Percentiles rank a stretch among this genome's conserved stretches.
Evolutionary conservation across 2,113 vertebrate genomes (phyloP).

Genomic region (Mola mola): DNA sequence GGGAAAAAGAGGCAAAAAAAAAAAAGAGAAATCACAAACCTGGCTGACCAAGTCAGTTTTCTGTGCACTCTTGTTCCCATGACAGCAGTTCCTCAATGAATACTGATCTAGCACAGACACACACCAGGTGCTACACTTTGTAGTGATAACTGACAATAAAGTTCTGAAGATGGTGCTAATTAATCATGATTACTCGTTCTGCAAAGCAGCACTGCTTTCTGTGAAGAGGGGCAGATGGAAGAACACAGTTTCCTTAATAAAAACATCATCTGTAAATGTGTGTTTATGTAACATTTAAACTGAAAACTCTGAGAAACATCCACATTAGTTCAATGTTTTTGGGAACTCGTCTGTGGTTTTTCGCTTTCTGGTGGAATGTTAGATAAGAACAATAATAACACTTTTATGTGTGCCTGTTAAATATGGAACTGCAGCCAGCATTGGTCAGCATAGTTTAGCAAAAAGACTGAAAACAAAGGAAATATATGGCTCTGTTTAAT

Average conservation of each 20-base stretch:
- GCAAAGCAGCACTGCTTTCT: neutral
- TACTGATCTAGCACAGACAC: conserved; percentile 37
- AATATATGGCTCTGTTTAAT: too few species aligned
- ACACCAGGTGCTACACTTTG: conserved; percentile 27
- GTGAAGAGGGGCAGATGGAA: neutral
- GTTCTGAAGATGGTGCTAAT: conserved; percentile 12
- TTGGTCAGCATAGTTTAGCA: too few species aligned
- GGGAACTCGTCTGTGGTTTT: neutral
- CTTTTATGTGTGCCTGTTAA: neutral
- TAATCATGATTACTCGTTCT: conserved; percentile 3
- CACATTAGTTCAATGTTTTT: neutral
- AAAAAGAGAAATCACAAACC: conserved; percentile 44
- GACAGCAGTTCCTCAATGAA: conserved; percentile 46
- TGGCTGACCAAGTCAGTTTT: conserved; percentile 26
- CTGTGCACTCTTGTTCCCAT: conserved; percentile 31
- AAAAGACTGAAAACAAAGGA: too few species aligned
- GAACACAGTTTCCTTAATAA: neutral
- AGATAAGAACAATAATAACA: neutral
- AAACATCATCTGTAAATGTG: neutral
- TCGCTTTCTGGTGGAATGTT: neutral
- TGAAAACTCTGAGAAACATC: neutral
- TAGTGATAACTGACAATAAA: conserved; percentile 11
- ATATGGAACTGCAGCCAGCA: neutral
- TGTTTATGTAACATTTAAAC: neutral
- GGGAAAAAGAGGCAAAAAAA: conserved; percentile 14